phyloP scores from a whole-genome alignment of 2,797 vertebrate species.

The Serranus cabrilla region DNA sequence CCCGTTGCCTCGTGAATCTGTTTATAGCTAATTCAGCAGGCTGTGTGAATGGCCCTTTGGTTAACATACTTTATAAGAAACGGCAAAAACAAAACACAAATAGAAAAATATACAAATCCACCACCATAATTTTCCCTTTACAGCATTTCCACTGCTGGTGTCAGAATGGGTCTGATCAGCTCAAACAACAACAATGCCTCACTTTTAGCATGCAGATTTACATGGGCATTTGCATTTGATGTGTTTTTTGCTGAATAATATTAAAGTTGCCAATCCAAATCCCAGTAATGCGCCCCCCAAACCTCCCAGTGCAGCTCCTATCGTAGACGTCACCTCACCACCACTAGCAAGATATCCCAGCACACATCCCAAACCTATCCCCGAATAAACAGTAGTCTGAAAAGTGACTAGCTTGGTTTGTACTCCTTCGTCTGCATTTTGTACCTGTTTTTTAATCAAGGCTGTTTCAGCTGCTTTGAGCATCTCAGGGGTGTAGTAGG shows the following conservation, averaged over 20 bases:
- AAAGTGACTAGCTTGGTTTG: neutral
- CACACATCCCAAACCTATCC: neutral
- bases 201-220: neutral
- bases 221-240: neutral
- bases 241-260: neutral
- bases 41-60: too few species aligned
- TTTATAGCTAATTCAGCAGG: too few species aligned
- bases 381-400: neutral
- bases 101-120: too few species aligned
- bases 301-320: neutral
- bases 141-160: neutral
- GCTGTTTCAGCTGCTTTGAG: neutral
- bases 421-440: neutral
- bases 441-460: neutral
- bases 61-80: too few species aligned
- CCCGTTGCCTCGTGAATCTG: too few species aligned
- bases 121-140: too few species aligned
- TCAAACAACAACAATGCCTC: neutral
- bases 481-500: neutral
- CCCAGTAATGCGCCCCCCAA: neutral
- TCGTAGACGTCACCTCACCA: neutral
- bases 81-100: too few species aligned
- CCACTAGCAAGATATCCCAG: neutral
- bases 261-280: neutral
- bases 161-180: neutral